These are phyloP conservation scores for Sturnus vulgaris DNA, from an alignment of 2,113 vertebrate species.

Conservation along the genomic window DNA sequence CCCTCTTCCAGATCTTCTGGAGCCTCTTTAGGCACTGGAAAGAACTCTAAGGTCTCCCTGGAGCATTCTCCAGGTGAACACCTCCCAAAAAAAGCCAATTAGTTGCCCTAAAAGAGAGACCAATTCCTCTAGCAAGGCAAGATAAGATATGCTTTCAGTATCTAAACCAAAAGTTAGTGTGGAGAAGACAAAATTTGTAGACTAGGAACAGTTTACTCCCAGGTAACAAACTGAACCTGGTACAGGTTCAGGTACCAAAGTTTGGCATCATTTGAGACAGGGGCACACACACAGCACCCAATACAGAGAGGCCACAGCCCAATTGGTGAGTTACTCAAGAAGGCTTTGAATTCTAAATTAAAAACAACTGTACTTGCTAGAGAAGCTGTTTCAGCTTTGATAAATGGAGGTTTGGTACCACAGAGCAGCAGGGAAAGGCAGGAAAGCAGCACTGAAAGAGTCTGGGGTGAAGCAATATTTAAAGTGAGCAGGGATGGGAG, in stretches of 20 bases:
- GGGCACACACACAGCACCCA: background rate
- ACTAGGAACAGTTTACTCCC: background rate
- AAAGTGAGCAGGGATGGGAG: background rate
- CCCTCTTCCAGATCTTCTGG: background rate
- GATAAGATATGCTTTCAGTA: background rate
- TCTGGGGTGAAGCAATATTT: background rate
- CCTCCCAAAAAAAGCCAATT: background rate
- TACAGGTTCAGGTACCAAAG: background rate
- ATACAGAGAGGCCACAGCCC: fast-evolving
- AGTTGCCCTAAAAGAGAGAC: background rate
- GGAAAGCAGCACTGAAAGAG: background rate
- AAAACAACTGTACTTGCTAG: background rate
- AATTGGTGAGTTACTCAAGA: background rate
- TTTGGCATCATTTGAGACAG: background rate
- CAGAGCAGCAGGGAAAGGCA: background rate
- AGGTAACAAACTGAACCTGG: background rate
- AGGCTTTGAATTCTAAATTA: background rate
- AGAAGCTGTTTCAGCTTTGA: background rate
- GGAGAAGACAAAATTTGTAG: background rate
- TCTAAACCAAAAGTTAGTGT: background rate
- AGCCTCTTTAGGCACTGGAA: background rate
- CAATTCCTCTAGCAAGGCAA: background rate
- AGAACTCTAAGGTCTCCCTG: background rate
- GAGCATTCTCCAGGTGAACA: background rate
- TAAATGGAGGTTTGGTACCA: fast-evolving